Evolutionary conservation across 2,797 vertebrate genomes (phyloP), one percentile per base, ranked within the genome.

Genomic region (Gallirallus australis): DNA sequence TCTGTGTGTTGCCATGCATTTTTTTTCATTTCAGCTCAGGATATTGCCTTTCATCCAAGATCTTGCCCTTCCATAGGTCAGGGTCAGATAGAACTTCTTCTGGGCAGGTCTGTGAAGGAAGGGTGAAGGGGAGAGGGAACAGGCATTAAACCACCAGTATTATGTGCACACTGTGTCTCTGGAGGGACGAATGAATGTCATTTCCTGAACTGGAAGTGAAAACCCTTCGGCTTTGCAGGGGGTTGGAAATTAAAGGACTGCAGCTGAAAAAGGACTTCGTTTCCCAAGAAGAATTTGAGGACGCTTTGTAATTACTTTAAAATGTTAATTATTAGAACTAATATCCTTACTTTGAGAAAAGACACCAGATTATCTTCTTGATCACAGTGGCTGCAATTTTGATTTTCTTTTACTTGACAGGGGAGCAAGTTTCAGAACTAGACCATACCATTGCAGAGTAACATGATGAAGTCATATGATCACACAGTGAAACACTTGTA

Each of bases 21-120:
- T 47, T 78, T 78, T 96, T 90, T 81, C 7, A 9, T 90, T 79
- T 84, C 63, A 66, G 16, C 28, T 42, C 40, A 12, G 9, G 40
- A 14, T 48, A 7, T 45, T 70, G 24, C 24, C 31, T 95, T 89
- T 77, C 42, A 33, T 76, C 42, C n/a, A 45, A 45, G 63, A 80
- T 79, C 75, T 82, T 86, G 47, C 59, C 57, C 30, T 66, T 88
- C 82, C 56, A 30, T 39, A 70, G 47, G 1, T 17, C 24, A 52
- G 47, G 37, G 30, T 54, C 59, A 76, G 63, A 45, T 20, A 72
- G 47, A 78, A 40, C 50, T 56, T 88, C 31, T 81, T 33, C 3
- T 7, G 11, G 15, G 14, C 31, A 52, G 14, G 31, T 63, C 13
- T 70, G 20, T 70, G 48, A 75, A 63, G 66, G 40, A 68, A 69